Conservation (phyloP, 2,888 invertebrate species). For the Maniola hyperantus region DNA sequence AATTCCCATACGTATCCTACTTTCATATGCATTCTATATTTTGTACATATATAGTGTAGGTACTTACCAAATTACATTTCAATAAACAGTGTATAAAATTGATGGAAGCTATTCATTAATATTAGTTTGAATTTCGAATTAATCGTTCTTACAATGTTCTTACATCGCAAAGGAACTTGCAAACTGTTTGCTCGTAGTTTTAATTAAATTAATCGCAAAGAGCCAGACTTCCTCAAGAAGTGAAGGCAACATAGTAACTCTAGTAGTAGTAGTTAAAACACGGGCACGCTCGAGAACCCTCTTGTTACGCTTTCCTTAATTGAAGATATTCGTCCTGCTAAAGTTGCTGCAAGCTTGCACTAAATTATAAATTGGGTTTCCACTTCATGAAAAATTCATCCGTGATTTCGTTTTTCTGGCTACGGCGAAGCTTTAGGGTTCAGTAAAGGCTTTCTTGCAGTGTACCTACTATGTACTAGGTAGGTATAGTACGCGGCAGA, state of each 20-base stretch:
- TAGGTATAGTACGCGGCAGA: too few relatives aligned
- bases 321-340: constrained; percentile 30
- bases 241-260: constrained; percentile 7
- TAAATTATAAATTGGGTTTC: constrained; percentile 25
- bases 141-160: too few relatives aligned
- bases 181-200: not conserved
- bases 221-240: constrained; percentile 18
- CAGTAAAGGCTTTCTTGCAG: not conserved
- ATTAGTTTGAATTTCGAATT: too few relatives aligned
- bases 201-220: constrained; percentile 1
- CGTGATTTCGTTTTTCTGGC: not conserved
- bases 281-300: constrained; percentile 13
- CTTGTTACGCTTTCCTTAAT: constrained; percentile 36
- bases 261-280: not conserved
- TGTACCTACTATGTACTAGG: not conserved
- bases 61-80: too few relatives aligned
- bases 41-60: too few relatives aligned
- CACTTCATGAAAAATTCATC: constrained; percentile 5
- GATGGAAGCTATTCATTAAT: too few relatives aligned
- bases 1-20: too few relatives aligned
- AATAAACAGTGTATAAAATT: too few relatives aligned
- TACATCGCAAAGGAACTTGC: too few relatives aligned
- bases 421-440: not conserved
- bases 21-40: too few relatives aligned
- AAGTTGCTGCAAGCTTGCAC: constrained; percentile 18